phyloP scores from a whole-genome alignment of 2,113 vertebrate genomes.

The Nesospiza acunhae region DNA sequence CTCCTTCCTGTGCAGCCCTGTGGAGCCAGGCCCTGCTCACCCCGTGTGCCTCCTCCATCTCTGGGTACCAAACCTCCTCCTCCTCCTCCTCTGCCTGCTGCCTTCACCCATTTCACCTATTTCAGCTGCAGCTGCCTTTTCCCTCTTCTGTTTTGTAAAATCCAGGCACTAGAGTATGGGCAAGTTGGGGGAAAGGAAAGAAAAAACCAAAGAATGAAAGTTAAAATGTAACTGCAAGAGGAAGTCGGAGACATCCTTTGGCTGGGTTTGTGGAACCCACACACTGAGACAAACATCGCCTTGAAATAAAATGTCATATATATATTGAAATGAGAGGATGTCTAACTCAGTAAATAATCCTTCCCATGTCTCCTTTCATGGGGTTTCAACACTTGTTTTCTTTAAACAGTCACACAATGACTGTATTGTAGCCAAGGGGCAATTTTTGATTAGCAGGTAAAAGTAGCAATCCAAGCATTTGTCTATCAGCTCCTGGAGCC shows the following conservation, averaged over 20 bases:
- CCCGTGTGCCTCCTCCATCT: not conserved
- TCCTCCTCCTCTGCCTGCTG: not conserved
- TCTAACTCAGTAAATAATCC: not conserved
- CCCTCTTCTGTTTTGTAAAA: not conserved
- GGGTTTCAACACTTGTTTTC: not conserved
- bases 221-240: not conserved
- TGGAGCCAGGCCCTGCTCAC: fast-evolving
- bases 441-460: not conserved
- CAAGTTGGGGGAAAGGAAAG: not conserved
- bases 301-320: not conserved
- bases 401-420: not conserved
- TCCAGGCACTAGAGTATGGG: not conserved
- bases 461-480: not conserved
- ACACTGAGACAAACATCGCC: not conserved
- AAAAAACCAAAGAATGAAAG: not conserved
- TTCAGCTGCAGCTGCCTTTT: not conserved
- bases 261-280: not conserved
- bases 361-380: not conserved
- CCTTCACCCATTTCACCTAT: not conserved
- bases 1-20: not conserved
- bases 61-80: not conserved
- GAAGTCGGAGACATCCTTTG: not conserved
- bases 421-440: not conserved
- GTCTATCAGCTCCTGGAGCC: not conserved
- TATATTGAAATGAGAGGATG: not conserved